A percentile compares a stretch with the other conserved stretches of the same genome.
phyloP scores from a whole-genome alignment of 2,888 invertebrate genomes.

The Lydus trimaculatus region DNA sequence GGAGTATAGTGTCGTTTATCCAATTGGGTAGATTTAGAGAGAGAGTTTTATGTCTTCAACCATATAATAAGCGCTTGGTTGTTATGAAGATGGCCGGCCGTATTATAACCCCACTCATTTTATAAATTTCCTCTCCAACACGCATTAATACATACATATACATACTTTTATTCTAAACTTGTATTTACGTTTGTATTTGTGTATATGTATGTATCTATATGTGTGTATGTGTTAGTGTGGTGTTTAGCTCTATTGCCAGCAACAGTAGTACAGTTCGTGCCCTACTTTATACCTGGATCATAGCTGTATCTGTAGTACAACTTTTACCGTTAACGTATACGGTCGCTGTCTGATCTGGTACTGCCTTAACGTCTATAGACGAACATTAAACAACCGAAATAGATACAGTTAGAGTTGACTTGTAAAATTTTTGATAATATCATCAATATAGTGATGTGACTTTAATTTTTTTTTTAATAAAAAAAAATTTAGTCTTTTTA shows the following conservation, averaged over 20 bases:
- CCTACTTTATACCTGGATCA: constrained; percentile 61
- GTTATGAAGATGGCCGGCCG: constrained; percentile 44
- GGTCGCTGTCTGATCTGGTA: constrained; percentile 44
- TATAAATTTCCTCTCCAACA: constrained; percentile 39
- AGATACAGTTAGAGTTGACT: not conserved
- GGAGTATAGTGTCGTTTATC: not conserved
- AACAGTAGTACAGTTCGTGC: constrained; percentile 57
- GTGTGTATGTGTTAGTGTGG: constrained; percentile 11
- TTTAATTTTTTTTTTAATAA: not conserved
- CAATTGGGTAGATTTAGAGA: constrained; percentile 20
- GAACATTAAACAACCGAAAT: not conserved
- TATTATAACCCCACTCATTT: constrained; percentile 39
- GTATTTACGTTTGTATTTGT: no score
- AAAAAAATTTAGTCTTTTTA: not conserved
- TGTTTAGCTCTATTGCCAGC: constrained; percentile 33
- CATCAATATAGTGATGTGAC: not conserved
- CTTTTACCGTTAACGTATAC: constrained; percentile 59
- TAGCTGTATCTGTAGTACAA: constrained; percentile 61
- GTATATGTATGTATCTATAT: constrained; percentile 9
- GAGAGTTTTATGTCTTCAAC: constrained; percentile 33
- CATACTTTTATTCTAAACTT: constrained; percentile 34
- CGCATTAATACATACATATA: not conserved
- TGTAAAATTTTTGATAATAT: not conserved
- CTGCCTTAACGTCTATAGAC: constrained; percentile 31
- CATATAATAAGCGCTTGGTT: constrained; percentile 17